These are phyloP conservation scores for Callospermophilus lateralis DNA, from an alignment of 2,113 vertebrate species.

Conservation along the genomic window DNA sequence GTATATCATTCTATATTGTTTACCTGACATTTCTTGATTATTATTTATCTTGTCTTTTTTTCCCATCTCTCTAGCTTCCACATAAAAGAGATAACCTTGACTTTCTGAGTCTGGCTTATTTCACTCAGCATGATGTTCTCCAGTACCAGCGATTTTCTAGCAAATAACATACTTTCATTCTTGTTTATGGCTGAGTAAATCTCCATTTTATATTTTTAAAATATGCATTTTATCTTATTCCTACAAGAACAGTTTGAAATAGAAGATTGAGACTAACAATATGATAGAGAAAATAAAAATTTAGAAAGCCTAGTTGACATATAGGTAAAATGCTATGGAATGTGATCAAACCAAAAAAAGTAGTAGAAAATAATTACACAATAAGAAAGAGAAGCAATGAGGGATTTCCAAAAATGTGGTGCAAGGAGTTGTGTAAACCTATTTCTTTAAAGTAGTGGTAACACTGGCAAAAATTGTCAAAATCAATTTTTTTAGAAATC, in stretches of 20 bases:
- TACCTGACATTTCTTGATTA: not conserved
- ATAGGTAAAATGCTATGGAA: not conserved
- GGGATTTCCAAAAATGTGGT: not conserved
- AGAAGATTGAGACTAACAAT: not conserved
- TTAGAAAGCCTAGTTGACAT: not conserved
- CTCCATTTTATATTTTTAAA: too few relatives aligned
- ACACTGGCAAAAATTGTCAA: not conserved
- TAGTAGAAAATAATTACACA: not conserved
- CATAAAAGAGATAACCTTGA: too few relatives aligned
- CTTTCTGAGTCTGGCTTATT: too few relatives aligned
- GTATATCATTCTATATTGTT: not conserved
- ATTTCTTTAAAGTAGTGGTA: not conserved
- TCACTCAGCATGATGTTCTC: too few relatives aligned
- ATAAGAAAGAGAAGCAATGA: not conserved
- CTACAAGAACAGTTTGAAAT: not conserved
- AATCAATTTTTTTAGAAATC: not conserved
- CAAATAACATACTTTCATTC: too few relatives aligned
- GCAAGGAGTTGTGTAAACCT: not conserved
- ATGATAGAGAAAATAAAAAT: not conserved
- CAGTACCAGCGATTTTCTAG: too few relatives aligned
- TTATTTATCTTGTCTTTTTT: not conserved
- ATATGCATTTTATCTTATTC: not conserved
- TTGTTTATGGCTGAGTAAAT: too few relatives aligned
- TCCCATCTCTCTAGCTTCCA: too few relatives aligned
- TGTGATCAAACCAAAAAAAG: not conserved